These are phyloP conservation scores for Festucalex cinctus DNA, from an alignment of 2,113 vertebrate species.

Conservation along the genomic window DNA sequence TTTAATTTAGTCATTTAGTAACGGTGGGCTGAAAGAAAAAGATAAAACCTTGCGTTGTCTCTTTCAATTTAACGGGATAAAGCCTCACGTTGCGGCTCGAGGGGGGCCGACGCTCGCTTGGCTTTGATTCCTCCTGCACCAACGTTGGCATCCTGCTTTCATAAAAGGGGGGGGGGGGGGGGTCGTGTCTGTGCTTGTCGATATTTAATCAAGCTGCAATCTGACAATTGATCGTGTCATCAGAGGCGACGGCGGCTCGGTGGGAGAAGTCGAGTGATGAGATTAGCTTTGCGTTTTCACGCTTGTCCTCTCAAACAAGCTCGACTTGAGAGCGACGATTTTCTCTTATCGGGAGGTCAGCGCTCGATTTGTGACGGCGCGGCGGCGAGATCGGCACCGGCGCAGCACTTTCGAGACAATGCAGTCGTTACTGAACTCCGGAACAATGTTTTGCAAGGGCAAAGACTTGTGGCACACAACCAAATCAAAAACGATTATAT, in stretches of 20 bases:
- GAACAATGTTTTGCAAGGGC: too few relatives aligned
- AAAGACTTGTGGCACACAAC: too few relatives aligned
- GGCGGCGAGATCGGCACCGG: not conserved
- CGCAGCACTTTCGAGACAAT: too few relatives aligned
- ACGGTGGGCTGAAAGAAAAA: not conserved
- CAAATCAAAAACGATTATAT: too few relatives aligned
- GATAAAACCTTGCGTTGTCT: not conserved
- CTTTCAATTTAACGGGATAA: not conserved
- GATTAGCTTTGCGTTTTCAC: not conserved
- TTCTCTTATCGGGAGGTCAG: not conserved
- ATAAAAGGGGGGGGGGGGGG: not conserved
- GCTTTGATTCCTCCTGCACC: not conserved
- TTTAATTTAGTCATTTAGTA: not conserved
- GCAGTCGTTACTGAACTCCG: too few relatives aligned
- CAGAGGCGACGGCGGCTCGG: not conserved
- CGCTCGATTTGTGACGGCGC: not conserved
- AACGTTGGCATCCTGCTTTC: not conserved
- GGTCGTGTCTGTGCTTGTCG: not conserved
- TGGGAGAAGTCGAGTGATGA: not conserved
- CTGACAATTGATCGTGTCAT: conserved; percentile 1
- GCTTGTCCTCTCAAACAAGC: not conserved
- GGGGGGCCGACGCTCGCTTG: not conserved
- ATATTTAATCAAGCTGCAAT: conserved; percentile 7
- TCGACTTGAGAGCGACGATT: not conserved
- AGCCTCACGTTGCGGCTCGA: not conserved